Evolutionary conservation across 2,113 vertebrate genomes (phyloP), one percentile per base, ranked within the genome.

Genomic region (Polyodon spathula): DNA sequence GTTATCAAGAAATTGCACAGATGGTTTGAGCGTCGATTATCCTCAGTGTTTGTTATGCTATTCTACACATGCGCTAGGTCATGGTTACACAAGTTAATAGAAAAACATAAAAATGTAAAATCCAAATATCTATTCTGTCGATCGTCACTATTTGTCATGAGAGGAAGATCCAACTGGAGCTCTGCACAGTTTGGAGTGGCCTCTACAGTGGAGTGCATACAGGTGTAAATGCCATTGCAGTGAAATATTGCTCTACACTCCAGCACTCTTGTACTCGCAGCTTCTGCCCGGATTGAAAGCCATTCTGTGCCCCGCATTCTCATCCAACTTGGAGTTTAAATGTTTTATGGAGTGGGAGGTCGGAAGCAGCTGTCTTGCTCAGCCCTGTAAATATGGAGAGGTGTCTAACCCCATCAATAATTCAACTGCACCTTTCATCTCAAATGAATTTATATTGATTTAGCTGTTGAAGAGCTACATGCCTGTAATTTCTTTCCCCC

Each of bases 361-460:
- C 40, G 51, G 5, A 51, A 62, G 59, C 59, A 64, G 62, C 62
- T 67, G 59, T 40, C 52, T n/a, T 8, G 48, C 65, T 46, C 59
- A 63, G 63, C 53, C 8, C 62, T 64, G 55, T 52, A n/a, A 60
- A 57, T n/a, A 43, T 52, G 37, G 50, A 55, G 39, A 40, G 56
- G 62, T 27, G 38, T 61, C 42, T 46, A 40, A 51, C 17, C 54
- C 37, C 52, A 66, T 67, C 59, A 64, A 46, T 70, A 62, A 70
- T 70, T 67, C 43, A 70, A 37, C 60, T 48, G 14, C 42, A 11
- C 44, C 16, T 54, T 59, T 40, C 60, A 62, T 53, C 41, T 61
- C 40, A 38, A 51, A 43, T 27, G 12, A 37, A 55, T 12, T 46
- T 7, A 9, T 17, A 41, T 55, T n/a, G 37, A 55, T 43, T 37